Conservation (phyloP, 2,888 invertebrate species). For the Norana najaformis region DNA sequence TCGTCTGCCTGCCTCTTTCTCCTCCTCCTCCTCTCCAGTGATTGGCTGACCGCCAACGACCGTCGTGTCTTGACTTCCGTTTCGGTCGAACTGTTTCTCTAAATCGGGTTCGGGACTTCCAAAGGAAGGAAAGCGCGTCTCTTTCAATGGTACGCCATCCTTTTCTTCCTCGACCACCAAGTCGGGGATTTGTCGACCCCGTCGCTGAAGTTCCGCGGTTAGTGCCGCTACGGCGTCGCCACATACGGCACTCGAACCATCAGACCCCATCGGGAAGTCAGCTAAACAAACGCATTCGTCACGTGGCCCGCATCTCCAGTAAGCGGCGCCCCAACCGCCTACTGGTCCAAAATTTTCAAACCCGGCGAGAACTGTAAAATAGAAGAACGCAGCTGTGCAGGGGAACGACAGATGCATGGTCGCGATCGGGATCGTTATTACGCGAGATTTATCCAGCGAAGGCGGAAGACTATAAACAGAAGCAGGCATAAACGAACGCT, state of each 20-base stretch:
- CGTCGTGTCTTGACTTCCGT: background rate
- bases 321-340: background rate
- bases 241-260: background rate
- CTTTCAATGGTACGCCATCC: background rate
- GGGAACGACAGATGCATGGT: background rate
- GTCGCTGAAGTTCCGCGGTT: background rate
- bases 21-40: background rate
- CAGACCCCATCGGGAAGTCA: background rate
- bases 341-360: background rate
- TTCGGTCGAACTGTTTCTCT: background rate
- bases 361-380: background rate
- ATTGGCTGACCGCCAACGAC: background rate
- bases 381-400: background rate
- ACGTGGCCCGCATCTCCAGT: background rate
- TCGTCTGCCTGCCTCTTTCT: background rate
- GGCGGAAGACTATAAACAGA: background rate
- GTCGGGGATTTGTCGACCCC: background rate
- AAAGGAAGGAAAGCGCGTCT: background rate
- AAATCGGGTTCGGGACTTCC: background rate
- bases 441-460: background rate
- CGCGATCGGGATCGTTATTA: background rate
- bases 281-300: conserved; percentile 10
- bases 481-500: background rate
- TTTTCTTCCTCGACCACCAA: too few species aligned
- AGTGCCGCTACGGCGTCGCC: background rate